Evolutionary conservation across 2,888 invertebrate species (phyloP).

Genomic region (Archaeoteleia sp.): DNA sequence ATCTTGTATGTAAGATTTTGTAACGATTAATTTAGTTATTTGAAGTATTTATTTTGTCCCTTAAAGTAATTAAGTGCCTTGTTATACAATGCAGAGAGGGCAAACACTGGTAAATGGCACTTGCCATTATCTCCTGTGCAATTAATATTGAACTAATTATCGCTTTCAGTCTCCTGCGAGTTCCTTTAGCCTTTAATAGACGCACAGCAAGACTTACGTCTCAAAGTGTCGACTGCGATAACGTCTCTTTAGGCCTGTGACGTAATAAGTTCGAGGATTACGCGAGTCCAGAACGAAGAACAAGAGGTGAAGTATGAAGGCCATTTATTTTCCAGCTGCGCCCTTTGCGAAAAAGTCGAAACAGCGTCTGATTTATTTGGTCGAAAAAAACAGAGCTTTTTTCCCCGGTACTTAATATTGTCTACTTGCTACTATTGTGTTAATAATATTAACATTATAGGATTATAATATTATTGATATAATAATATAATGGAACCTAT

Average conservation of each 20-base stretch:
- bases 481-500: no score
- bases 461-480: no score
- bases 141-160: constrained; percentile 52
- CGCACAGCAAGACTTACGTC: constrained; percentile 19
- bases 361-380: constrained; percentile 49
- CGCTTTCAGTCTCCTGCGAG: constrained; percentile 14
- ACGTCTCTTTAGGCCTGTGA: constrained; percentile 55
- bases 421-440: no score
- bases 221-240: constrained; percentile 39
- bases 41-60: constrained; percentile 1
- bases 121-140: constrained; percentile 15
- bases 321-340: constrained; percentile 65
- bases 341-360: constrained; percentile 34
- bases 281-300: constrained; percentile 57
- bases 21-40: no score
- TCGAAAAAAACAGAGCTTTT: no score
- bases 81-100: constrained; percentile 3
- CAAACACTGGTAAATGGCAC: constrained; percentile 10
- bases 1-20: no score
- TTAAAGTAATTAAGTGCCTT: constrained; percentile 1
- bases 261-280: constrained; percentile 68
- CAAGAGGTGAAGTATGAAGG: constrained; percentile 64
- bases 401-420: no score
- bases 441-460: no score
- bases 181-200: constrained; percentile 36